Percentiles rank a stretch among this genome's conserved stretches.
phyloP scores from a whole-genome alignment of 1,140 invertebrate species.

The Trichoplusia ni region DNA sequence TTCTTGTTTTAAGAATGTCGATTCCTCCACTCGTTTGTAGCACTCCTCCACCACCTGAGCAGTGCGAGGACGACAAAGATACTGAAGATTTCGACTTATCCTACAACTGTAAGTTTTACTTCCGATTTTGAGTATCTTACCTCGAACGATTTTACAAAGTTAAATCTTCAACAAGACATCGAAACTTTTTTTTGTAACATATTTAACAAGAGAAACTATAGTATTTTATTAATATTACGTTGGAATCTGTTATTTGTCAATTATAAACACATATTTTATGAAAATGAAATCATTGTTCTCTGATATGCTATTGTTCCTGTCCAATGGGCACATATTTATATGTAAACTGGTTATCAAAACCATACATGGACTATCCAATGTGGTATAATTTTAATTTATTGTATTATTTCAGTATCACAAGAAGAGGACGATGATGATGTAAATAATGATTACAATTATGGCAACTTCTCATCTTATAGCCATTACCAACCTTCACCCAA shows the following conservation, averaged over 20 bases:
- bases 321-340: not conserved
- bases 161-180: no score
- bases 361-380: not conserved
- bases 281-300: no score
- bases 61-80: constrained; percentile 77
- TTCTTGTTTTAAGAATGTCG: constrained; percentile 67
- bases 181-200: no score
- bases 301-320: not conserved
- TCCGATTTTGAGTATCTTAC: not conserved
- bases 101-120: constrained; percentile 69
- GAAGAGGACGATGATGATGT: constrained; percentile 67
- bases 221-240: not conserved
- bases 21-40: constrained; percentile 80
- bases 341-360: no score
- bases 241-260: not conserved
- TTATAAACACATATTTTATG: no score
- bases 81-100: constrained; percentile 74
- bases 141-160: no score
- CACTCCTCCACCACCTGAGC: constrained; percentile 78
- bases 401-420: constrained; percentile 65
- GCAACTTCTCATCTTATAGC: constrained; percentile 50
- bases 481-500: constrained; percentile 35
- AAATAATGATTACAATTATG: constrained; percentile 58
- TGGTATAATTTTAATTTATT: constrained; percentile 18
- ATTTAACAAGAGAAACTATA: no score